Evolutionary conservation across 2,113 vertebrate genomes (phyloP), one percentile per base, ranked within the genome.

Genomic region (Desmodus rotundus): DNA sequence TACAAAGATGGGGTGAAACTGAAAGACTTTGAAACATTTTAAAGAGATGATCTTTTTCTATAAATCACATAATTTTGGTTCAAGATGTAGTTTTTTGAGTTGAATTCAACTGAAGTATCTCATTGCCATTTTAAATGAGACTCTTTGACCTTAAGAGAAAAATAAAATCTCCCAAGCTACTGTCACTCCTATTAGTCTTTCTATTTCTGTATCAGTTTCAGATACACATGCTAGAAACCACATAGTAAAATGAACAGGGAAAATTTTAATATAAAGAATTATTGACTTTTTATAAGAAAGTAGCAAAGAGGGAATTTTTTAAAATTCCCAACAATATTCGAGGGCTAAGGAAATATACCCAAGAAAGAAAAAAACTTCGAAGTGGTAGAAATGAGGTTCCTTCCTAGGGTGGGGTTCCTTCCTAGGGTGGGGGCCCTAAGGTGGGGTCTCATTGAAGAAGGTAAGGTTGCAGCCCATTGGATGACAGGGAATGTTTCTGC

Each of bases 21-120:
- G n/a, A 47, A 96, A 96, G 54, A 74, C 41, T 95, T 50, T 70
- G 31, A 91, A 90, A 84, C 12, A 81, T 43, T 92, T 95, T 68
- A 68, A 77, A 82, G 17, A 80, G 5, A 15, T 80, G 1, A 17
- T 65, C 76, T 80, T 91, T 76, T 58, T 36, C 47, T 31, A 22
- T 95, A 43, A 96, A 45, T 77, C 86, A 68, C n/a, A 47, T 50
- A 88, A 41, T 56, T 89, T 81, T 3, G 2, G 61, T 22, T 77
- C 28, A 86, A 94, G 72, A 36, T 73, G 43, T 83, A 93, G 31
- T 58, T 90, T 41, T 89, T 90, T 56, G 43, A 41, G 31, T 74
- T 56, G 14, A 67, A 4, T 50, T 70, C 28, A 76, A n/a, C 13
- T 26, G 16, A 82, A 94, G 14, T 50, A 77, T 19, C 67, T 93